Conservation (phyloP, 2,888 invertebrate genomes). For the Ochlodes sylvanus region DNA sequence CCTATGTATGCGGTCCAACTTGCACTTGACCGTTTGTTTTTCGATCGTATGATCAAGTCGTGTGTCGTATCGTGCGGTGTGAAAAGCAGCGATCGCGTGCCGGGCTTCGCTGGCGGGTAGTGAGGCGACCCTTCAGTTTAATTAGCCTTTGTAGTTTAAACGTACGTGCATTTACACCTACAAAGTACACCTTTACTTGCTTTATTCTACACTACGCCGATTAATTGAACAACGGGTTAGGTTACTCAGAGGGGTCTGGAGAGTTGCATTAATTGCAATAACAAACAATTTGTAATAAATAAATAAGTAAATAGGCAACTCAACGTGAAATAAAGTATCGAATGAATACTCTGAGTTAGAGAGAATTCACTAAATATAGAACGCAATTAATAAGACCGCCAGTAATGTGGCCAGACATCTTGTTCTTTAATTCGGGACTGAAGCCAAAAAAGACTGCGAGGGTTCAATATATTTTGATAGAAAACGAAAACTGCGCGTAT, state of each 20-base stretch:
- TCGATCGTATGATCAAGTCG: not conserved
- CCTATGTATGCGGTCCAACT: no score
- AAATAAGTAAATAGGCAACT: not conserved
- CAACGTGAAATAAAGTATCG: conserved; percentile 15
- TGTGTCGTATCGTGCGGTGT: conserved; percentile 9
- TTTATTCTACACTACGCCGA: not conserved
- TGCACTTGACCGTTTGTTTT: no score
- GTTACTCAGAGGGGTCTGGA: not conserved
- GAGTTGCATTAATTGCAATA: not conserved
- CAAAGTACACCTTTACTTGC: conserved; percentile 15
- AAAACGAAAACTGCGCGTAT: no score
- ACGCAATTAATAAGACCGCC: conserved; percentile 2
- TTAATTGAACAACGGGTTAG: not conserved
- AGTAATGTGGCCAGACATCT: not conserved
- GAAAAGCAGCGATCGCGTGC: not conserved
- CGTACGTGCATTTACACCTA: conserved; percentile 29
- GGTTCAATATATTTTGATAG: no score
- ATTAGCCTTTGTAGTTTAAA: conserved; percentile 24
- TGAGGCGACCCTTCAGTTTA: conserved; percentile 22
- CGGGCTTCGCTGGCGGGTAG: not conserved
- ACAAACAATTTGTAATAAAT: not conserved
- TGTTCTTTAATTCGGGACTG: not conserved
- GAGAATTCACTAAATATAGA: conserved; percentile 26
- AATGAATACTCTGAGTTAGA: conserved; percentile 1
- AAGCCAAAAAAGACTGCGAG: no score